These are phyloP conservation scores for Chaetophractus vellerosus DNA, from an alignment of 2,797 vertebrate genomes.

Conservation along the genomic window DNA sequence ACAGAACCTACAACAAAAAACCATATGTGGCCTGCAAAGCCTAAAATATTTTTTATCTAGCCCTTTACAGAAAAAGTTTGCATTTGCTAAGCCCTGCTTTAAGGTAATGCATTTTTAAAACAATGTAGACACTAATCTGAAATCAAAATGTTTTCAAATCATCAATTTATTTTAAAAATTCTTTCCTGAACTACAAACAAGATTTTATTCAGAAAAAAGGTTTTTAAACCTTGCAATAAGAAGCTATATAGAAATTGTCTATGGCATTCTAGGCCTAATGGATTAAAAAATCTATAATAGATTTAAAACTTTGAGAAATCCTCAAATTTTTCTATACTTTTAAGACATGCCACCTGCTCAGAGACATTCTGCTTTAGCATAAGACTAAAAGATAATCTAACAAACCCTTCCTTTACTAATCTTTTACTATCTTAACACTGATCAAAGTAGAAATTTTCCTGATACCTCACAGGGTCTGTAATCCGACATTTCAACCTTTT, in stretches of 20 bases:
- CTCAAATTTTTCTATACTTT: constrained; percentile 35
- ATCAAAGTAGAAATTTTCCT: constrained; percentile 22
- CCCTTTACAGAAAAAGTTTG: constrained; percentile 8
- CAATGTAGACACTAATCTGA: not conserved
- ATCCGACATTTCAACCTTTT: constrained; percentile 5
- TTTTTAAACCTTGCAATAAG: constrained; percentile 5
- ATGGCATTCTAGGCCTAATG: too few relatives aligned
- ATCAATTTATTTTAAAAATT: not conserved
- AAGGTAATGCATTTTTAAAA: constrained; percentile 2
- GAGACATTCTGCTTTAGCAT: not conserved
- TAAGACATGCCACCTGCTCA: constrained; percentile 25
- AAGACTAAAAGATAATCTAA: constrained; percentile 35
- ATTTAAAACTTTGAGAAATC: not conserved
- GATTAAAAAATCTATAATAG: not conserved
- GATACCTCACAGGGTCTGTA: not conserved
- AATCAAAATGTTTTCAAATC: not conserved
- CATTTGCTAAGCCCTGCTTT: not conserved
- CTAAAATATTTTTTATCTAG: constrained; percentile 32
- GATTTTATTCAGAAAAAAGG: constrained; percentile 8
- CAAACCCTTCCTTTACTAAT: constrained; percentile 12
- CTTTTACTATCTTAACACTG: not conserved
- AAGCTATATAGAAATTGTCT: constrained; percentile 10
- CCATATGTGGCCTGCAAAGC: not conserved
- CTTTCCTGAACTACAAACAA: constrained; percentile 16
- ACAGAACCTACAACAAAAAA: constrained; percentile 19